These are phyloP conservation scores for Hoplodrina blanda DNA, from an alignment of 2,888 invertebrate species.

Conservation along the genomic window DNA sequence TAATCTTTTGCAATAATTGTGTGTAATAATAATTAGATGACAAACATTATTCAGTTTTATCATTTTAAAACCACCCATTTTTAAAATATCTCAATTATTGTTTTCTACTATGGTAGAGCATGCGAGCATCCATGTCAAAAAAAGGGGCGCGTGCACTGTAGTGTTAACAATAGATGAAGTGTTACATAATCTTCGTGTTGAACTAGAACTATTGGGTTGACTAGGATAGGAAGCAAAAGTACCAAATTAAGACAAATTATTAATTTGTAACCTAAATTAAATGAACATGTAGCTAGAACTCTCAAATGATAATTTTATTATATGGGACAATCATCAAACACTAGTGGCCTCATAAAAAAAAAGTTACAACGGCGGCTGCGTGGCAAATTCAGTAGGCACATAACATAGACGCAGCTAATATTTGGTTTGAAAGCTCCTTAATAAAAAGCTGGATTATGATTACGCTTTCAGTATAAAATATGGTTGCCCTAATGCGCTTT, in stretches of 20 bases:
- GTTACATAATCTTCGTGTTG: slow-evolving; percentile 21
- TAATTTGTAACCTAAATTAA: slow-evolving; percentile 12
- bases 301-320: not conserved
- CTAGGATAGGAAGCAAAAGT: slow-evolving; percentile 4
- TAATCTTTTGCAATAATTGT: too few relatives aligned
- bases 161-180: slow-evolving; percentile 29
- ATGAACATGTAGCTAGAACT: not conserved
- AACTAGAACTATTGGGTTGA: slow-evolving; percentile 23
- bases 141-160: too few relatives aligned
- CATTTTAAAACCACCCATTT: too few relatives aligned
- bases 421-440: slow-evolving; percentile 36
- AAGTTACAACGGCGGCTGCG: not conserved
- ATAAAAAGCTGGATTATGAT: slow-evolving; percentile 44
- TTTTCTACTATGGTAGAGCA: too few relatives aligned
- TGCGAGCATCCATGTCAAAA: too few relatives aligned
- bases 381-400: not conserved
- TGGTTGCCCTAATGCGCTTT: slow-evolving; percentile 61
- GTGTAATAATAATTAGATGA: too few relatives aligned
- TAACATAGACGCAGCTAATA: slow-evolving; percentile 14
- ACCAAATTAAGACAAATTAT: not conserved
- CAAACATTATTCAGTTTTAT: too few relatives aligned
- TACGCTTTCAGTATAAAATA: slow-evolving; percentile 54
- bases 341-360: slow-evolving; percentile 6
- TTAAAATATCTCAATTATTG: too few relatives aligned
- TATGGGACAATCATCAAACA: not conserved